phyloP scores from a whole-genome alignment of 2,797 vertebrate genomes.

The Babyrousa celebensis region DNA sequence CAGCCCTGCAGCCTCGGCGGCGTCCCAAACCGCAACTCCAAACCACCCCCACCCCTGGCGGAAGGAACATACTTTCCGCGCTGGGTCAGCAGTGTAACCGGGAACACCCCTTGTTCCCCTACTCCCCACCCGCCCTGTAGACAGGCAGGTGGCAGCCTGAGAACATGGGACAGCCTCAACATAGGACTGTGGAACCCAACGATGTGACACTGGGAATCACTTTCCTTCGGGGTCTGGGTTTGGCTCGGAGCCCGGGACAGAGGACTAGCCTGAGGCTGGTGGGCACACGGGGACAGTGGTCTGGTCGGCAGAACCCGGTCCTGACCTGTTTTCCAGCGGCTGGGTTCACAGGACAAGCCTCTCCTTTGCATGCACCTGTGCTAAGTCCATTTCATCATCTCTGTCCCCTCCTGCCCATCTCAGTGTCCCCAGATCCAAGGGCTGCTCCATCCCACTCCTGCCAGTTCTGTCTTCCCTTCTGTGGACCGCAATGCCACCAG shows the following conservation, averaged over 20 bases:
- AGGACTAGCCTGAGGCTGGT: background rate
- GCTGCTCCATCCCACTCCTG: background rate
- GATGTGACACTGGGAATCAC: background rate
- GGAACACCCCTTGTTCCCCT: background rate
- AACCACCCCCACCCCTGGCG: background rate
- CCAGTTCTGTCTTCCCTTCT: background rate
- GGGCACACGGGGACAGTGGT: accelerated
- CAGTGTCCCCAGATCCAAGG: background rate
- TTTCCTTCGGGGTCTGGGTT: background rate
- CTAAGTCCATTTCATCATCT: background rate
- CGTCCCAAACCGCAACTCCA: background rate
- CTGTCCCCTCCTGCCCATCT: background rate
- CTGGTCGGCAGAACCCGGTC: accelerated
- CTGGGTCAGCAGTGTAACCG: background rate
- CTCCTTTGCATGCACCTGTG: accelerated
- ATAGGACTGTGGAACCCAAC: background rate
- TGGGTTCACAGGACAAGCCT: background rate
- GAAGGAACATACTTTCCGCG: too few species aligned
- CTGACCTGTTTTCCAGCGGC: accelerated
- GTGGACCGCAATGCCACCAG: background rate
- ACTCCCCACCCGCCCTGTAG: too few species aligned
- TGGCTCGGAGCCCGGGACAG: background rate
- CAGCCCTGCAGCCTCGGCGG: background rate
- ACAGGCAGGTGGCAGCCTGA: background rate
- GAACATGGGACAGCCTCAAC: background rate